Evolutionary conservation across 2,888 invertebrate species (phyloP), one percentile per base, ranked within the genome.

Genomic region (Platycnemis pennipes): DNA sequence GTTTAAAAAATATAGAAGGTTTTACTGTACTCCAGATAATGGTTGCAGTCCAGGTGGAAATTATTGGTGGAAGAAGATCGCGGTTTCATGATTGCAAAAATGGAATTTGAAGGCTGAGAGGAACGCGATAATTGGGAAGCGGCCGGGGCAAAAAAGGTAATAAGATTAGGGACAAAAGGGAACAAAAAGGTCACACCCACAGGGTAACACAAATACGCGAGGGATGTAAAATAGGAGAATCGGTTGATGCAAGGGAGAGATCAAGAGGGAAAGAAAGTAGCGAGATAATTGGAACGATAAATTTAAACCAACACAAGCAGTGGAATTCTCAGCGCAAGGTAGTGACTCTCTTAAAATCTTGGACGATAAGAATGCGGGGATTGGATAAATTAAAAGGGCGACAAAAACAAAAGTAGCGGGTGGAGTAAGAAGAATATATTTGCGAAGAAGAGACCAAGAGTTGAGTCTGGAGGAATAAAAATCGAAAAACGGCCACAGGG

Each of bases 201-300:
- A 77, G 37, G 31, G 77, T 13, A 37, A 16, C 37, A 37, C 7
- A 77, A 77, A 77, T 37, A 77, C 37, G 77, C 13, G 16, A 16
- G 77, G 77, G 2, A 77, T 77, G 77, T 37, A 77, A 16, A 37
- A 77, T 37, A 69, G 77, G 13, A 77, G 77, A n/a, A 77, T 77
- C 16, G 31, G 77, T 31, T 2, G 87, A 87, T 11, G 87, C 13
- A 87, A 87, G 46, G 37, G 86, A n/a, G 16, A 86, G 44, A 13
- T 37, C 63, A 63, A 26, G 19, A n/a, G 46, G 87, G 87, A 87
- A 44, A 37, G 77, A 13, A 13, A 31, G 87, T 45, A 56, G 4
- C 63, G 63, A 91, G 91, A 91, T 91, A 91, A 91, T 91, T 91
- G 91, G 63, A 16, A n/a, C 63, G 63, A 91, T 91, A 91, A 91